phyloP scores from a whole-genome alignment of 2,113 vertebrate species.

The Myotis brandtii region DNA sequence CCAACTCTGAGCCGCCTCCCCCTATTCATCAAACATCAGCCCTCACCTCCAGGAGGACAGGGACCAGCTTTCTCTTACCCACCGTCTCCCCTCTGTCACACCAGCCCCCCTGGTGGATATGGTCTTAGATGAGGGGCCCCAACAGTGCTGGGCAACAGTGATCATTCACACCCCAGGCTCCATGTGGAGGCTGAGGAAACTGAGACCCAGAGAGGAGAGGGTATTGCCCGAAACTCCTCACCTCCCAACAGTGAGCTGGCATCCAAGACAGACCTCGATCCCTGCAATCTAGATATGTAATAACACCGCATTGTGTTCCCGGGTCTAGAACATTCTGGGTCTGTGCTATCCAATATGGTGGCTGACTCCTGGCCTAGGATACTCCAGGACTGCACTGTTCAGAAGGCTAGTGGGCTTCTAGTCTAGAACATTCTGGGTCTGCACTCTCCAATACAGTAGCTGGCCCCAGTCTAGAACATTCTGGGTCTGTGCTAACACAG shows the following conservation, averaged over 20 bases:
- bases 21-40: neutral
- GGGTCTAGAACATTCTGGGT: neutral
- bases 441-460: neutral
- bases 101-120: neutral
- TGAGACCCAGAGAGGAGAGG: neutral
- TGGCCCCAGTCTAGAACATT: neutral
- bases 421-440: neutral
- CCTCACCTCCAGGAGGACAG: neutral
- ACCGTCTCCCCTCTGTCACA: neutral
- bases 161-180: no score
- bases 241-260: neutral
- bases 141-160: neutral
- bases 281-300: rapidly evolving
- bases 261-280: neutral
- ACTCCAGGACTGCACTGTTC: neutral
- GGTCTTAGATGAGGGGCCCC: neutral
- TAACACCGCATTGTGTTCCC: neutral
- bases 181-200: neutral
- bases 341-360: neutral
- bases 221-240: neutral
- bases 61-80: neutral
- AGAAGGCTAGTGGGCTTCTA: neutral
- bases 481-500: neutral
- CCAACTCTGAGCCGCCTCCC: no score
- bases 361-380: no score